A percentile compares a stretch with the other conserved stretches of the same genome.
These are phyloP conservation scores for Mus musculus DNA, from an alignment of 2,113 vertebrate genomes.

Conservation along the genomic window DNA sequence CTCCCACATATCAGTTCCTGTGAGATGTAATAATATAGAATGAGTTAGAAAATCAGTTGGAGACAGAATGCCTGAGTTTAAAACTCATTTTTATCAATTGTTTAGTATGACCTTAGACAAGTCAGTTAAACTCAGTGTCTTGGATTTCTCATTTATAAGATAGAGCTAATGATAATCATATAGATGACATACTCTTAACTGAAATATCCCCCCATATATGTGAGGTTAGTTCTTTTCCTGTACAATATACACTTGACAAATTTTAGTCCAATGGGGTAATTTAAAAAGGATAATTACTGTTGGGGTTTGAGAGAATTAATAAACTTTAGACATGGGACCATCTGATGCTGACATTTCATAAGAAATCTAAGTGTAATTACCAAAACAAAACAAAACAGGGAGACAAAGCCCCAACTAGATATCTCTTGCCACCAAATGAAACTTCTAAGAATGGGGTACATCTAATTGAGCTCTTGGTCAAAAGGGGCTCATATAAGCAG, in stretches of 20 bases:
- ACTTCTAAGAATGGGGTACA: background rate
- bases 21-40: background rate
- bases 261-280: background rate
- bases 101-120: background rate
- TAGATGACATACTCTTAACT: background rate
- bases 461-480: background rate
- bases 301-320: background rate
- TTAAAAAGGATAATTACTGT: background rate
- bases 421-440: background rate
- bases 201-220: background rate
- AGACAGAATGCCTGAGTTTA: background rate
- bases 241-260: background rate
- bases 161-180: background rate
- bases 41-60: background rate
- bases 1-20: background rate
- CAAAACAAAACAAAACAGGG: background rate
- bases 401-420: background rate
- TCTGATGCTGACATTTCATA: background rate
- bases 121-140: background rate
- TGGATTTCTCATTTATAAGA: background rate
- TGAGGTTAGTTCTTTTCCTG: background rate
- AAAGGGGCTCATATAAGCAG: background rate
- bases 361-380: background rate
- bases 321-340: background rate
- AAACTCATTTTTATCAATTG: background rate